Evolutionary conservation across 2,888 invertebrate genomes (phyloP), one percentile per base, ranked within the genome.

Genomic region (Chrysotoxum bicinctum): DNA sequence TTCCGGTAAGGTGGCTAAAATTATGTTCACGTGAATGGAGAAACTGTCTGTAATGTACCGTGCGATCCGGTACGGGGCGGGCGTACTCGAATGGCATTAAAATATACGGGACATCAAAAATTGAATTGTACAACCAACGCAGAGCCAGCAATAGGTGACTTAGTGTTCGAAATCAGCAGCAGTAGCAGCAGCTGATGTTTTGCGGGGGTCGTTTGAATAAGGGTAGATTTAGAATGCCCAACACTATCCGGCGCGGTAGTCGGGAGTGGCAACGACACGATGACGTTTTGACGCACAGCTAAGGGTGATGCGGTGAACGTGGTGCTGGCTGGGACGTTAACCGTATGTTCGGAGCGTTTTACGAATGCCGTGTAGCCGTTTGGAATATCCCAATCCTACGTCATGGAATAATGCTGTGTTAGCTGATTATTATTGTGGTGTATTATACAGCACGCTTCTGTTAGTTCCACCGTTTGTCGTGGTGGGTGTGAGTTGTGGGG

Each of bases 61-160:
- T 35, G 43, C 72, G 40, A 21, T 32, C 62, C 52, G 58, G 58
- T 30, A 45, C 37, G 40, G 66, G 50, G 21, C 73, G 45, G 69
- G 54, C 64, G 19, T 12, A 19, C 64, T 64, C 64, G 45, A 73
- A 79, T 76, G 85, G 81, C 81, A 85, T 81, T 85, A 85, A 85
- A 85, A 76, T 85, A 81, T 76, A 85, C 85, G 81, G 77, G 85
- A 72, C 85, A 77, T 85, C 85, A 85, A 81, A 81, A 85, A 85
- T 85, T 85, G 73, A 85, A 81, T 81, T 85, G 72, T 69, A 76
- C 72, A 62, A 10, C 50, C 72, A 60, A 58, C 69, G 52, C 37
- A 23, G 50, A 43, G 40, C 58, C 50, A 50, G 79, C 43, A 40
- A 30, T 26, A 32, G 19, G 14, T 32, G 48, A 72, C 81, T 66